Evolutionary conservation across 2,113 vertebrate genomes (phyloP).

Genomic region (Microtus pennsylvanicus): DNA sequence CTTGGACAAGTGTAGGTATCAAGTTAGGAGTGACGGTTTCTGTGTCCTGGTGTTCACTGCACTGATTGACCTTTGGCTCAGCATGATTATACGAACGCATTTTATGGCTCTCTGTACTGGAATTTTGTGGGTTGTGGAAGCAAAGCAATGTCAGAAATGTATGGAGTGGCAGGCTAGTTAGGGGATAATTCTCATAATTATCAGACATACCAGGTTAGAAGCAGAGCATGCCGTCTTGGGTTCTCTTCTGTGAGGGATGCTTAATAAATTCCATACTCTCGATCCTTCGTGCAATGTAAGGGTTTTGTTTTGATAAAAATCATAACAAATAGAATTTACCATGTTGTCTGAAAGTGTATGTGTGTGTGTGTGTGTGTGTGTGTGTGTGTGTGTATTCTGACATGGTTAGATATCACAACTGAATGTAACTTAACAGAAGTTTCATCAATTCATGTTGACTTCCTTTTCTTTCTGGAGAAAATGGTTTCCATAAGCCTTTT

Average conservation of each 20-base stretch:
- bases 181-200: slow-evolving; percentile 14
- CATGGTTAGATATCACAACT: neutral
- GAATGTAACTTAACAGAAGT: neutral
- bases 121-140: slow-evolving; percentile 10
- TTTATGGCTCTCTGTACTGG: neutral
- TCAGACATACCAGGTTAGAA: neutral
- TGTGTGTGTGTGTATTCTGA: neutral
- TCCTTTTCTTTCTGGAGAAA: slow-evolving; percentile 34
- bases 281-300: neutral
- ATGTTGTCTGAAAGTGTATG: neutral
- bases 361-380: neutral
- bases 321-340: neutral
- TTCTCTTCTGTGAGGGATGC: neutral
- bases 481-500: neutral
- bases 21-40: neutral
- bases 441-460: neutral
- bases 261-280: slow-evolving; percentile 23
- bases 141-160: slow-evolving; percentile 23
- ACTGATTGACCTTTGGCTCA: neutral
- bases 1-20: neutral
- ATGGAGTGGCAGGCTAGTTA: neutral
- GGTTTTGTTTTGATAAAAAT: neutral
- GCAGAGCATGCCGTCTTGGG: neutral
- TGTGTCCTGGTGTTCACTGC: neutral
- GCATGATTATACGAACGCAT: neutral